A percentile compares a stretch with the other conserved stretches of the same genome.
Conservation (phyloP, 53 echinoderm and acorn worm genomes). For the Henricia sp. region DNA sequence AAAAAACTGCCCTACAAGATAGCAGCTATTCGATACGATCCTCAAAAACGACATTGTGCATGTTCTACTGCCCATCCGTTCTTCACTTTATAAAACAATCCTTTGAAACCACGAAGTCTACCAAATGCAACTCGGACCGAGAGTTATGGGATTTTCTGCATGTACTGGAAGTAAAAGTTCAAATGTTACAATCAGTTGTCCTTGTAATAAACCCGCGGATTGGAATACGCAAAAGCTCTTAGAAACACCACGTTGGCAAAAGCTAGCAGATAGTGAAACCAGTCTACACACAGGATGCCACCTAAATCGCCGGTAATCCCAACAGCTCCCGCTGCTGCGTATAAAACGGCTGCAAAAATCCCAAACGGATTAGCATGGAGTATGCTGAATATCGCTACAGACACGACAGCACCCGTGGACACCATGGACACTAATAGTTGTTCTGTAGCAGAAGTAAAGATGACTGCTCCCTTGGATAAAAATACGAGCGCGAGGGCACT, state of each 20-base stretch:
- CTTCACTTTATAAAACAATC: no score
- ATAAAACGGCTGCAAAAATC: slow-evolving; percentile 81
- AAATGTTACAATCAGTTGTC: slow-evolving; percentile 29
- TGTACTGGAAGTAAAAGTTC: no score
- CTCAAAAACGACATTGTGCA: no score
- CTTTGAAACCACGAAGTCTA: no score
- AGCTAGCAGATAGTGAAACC: slow-evolving; percentile 92
- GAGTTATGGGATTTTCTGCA: no score
- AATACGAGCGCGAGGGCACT: slow-evolving; percentile 62
- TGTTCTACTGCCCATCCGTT: no score
- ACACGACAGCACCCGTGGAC: slow-evolving; percentile 72
- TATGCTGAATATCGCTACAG: slow-evolving; percentile 74
- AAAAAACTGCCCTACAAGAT: no score
- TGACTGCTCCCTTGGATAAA: slow-evolving; percentile 43
- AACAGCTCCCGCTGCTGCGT: slow-evolving; percentile 67
- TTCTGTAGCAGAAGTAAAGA: slow-evolving; percentile 37
- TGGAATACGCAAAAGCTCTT: slow-evolving; percentile 69
- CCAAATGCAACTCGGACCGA: no score
- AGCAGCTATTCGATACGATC: no score
- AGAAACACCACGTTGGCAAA: slow-evolving; percentile 82
- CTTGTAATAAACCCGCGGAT: slow-evolving; percentile 57
- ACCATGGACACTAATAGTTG: slow-evolving; percentile 54
- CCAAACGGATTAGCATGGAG: slow-evolving; percentile 84
- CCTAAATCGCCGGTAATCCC: slow-evolving; percentile 78
- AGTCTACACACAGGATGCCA: slow-evolving; percentile 74